Percentiles rank a stretch among this genome's conserved stretches.
These are phyloP conservation scores for Campoplex nolae DNA, from an alignment of 2,888 invertebrate genomes.

Conservation along the genomic window DNA sequence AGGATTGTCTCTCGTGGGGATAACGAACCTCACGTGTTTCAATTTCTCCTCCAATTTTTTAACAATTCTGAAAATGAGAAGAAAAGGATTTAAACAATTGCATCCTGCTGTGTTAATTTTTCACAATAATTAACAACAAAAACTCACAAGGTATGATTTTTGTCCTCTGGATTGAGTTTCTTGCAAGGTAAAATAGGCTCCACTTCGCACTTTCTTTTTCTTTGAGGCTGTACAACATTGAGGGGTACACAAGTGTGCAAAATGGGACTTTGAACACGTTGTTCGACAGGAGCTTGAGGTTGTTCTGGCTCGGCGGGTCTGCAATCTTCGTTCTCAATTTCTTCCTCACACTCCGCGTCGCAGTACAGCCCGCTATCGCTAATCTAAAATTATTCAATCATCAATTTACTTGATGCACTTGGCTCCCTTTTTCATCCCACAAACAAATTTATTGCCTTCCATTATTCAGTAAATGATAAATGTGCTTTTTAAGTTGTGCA, in stretches of 20 bases:
- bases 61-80: slow-evolving; percentile 70
- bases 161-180: slow-evolving; percentile 85
- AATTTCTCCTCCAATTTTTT: slow-evolving; percentile 82
- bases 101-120: neutral
- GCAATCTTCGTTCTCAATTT: slow-evolving; percentile 55
- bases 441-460: no score
- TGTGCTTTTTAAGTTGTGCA: no score
- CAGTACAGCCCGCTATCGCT: slow-evolving; percentile 80
- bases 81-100: neutral
- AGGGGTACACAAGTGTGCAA: slow-evolving; percentile 80
- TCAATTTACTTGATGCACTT: neutral
- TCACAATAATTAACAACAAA: neutral
- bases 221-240: slow-evolving; percentile 80
- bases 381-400: slow-evolving; percentile 72
- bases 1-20: slow-evolving; percentile 92
- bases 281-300: slow-evolving; percentile 73
- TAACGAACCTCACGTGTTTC: slow-evolving; percentile 85
- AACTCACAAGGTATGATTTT: slow-evolving; percentile 77
- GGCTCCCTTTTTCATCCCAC: neutral
- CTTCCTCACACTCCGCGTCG: slow-evolving; percentile 76
- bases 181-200: slow-evolving; percentile 85
- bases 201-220: slow-evolving; percentile 82
- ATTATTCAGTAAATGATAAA: neutral
- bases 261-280: slow-evolving; percentile 78
- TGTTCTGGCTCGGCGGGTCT: slow-evolving; percentile 59